phyloP scores from a whole-genome alignment of 1,140 invertebrate genomes.

The Bombus sylvicola region DNA sequence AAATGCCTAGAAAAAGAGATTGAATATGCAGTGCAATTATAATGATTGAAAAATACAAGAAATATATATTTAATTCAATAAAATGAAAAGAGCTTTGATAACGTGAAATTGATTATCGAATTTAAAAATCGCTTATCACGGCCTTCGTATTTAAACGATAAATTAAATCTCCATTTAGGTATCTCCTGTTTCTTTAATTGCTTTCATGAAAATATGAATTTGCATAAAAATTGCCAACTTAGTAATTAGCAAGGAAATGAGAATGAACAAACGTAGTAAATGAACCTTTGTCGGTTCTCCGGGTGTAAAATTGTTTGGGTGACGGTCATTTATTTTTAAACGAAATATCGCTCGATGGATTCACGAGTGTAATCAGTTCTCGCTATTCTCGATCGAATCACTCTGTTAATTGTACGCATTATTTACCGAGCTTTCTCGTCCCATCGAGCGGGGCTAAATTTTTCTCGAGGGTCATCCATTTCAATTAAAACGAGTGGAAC shows the following conservation, averaged over 20 bases:
- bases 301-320: neutral
- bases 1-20: too few species aligned
- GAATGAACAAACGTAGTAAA: neutral
- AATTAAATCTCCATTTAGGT: neutral
- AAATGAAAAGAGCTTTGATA: too few species aligned
- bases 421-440: conserved; percentile 18
- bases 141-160: too few species aligned
- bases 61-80: too few species aligned
- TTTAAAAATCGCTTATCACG: too few species aligned
- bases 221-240: neutral
- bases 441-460: neutral
- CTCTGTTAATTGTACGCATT: conserved; percentile 30
- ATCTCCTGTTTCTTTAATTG: neutral
- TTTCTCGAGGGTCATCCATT: conserved; percentile 32
- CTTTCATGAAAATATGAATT: neutral
- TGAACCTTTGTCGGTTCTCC: neutral
- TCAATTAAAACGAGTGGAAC: conserved; percentile 30
- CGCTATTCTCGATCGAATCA: conserved; percentile 20
- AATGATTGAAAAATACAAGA: too few species aligned
- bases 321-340: conserved; percentile 9
- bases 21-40: too few species aligned
- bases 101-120: too few species aligned
- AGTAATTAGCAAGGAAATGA: neutral
- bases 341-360: neutral
- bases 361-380: neutral